Conservation (phyloP, 2,888 invertebrate species). For the Xanthorhoe spadicearia region DNA sequence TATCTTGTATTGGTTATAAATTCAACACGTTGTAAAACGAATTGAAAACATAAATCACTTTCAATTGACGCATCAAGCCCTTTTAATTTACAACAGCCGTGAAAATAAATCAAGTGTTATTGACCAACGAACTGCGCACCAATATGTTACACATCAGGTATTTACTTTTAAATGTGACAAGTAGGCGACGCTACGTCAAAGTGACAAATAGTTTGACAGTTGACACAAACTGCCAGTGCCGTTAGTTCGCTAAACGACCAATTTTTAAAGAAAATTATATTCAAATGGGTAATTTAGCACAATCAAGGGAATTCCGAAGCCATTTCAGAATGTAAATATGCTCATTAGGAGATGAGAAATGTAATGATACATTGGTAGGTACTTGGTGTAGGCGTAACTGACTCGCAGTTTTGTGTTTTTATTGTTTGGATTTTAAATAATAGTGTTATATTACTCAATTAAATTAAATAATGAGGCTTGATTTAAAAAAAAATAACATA, state of each 20-base stretch:
- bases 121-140: not conserved
- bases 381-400: conserved; percentile 20
- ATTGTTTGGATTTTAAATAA: conserved; percentile 19
- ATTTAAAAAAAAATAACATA: not conserved
- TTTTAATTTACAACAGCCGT: conserved; percentile 11
- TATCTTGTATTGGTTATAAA: not conserved
- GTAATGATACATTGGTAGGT: conserved; percentile 26
- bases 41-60: conserved; percentile 15
- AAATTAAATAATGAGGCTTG: not conserved
- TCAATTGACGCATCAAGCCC: conserved; percentile 3
- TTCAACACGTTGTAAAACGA: not conserved
- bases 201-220: conserved; percentile 57
- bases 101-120: conserved; percentile 8
- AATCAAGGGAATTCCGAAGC: conserved; percentile 43
- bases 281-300: conserved; percentile 33
- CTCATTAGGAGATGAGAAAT: conserved; percentile 43
- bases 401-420: conserved; percentile 22
- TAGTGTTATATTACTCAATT: conserved; percentile 7
- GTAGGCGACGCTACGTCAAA: conserved; percentile 56
- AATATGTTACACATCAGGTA: conserved; percentile 11
- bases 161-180: conserved; percentile 17
- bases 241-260: conserved; percentile 41
- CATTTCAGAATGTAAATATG: conserved; percentile 43
- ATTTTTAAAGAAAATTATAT: conserved; percentile 38
- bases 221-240: conserved; percentile 38